Percentiles rank a stretch among this genome's conserved stretches.
Conservation (phyloP, 2,797 vertebrate species). For the Onychomys leucogaster region DNA sequence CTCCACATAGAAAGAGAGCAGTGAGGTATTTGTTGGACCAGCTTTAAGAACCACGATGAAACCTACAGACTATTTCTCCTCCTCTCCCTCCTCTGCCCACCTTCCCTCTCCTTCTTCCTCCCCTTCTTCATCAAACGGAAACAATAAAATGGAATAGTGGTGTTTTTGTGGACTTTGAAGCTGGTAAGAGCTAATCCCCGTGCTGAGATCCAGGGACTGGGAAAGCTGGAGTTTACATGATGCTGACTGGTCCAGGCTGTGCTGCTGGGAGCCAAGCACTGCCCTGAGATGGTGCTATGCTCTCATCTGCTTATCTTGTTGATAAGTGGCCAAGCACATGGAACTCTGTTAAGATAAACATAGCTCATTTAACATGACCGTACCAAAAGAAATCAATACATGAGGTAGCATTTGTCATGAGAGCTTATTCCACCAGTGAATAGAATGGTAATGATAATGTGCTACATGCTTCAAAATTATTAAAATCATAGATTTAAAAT, state of each 20-base stretch:
- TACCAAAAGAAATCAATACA: neutral
- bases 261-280: neutral
- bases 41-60: slow-evolving; percentile 48
- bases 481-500: neutral
- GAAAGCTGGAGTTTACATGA: neutral
- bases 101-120: neutral
- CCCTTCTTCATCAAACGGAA: neutral
- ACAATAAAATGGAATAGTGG: slow-evolving; percentile 37
- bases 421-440: neutral
- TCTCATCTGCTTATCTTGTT: neutral
- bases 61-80: neutral
- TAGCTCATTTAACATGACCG: neutral
- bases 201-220: slow-evolving; percentile 7
- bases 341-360: neutral
- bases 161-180: slow-evolving; percentile 34
- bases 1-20: slow-evolving; percentile 10
- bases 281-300: no score
- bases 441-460: neutral
- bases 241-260: neutral
- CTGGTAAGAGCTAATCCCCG: neutral
- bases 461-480: neutral
- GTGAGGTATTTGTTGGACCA: slow-evolving; percentile 55
- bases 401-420: neutral
- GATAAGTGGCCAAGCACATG: neutral
- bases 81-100: no score